phyloP scores from a whole-genome alignment of 2,797 vertebrate species.

The Pipistrellus nathusii region DNA sequence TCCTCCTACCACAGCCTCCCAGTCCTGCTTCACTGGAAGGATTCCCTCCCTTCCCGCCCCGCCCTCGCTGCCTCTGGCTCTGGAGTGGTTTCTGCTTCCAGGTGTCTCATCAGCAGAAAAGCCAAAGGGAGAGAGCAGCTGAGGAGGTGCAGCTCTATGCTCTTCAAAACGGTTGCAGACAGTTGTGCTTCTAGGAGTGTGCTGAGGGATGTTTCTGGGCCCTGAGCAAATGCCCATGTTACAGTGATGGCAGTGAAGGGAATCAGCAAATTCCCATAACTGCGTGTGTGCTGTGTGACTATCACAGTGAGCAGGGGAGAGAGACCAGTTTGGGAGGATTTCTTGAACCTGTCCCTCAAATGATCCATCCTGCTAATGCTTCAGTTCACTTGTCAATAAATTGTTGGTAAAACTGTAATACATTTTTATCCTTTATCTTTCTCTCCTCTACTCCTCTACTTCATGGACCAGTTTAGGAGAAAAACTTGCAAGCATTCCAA shows the following conservation, averaged over 20 bases:
- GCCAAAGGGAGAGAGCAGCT: background rate
- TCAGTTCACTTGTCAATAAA: background rate
- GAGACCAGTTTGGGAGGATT: no score
- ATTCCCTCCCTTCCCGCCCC: accelerated
- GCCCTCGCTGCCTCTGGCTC: background rate
- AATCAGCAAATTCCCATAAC: no score
- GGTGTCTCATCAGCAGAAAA: background rate
- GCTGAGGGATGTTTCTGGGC: no score
- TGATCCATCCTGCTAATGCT: background rate
- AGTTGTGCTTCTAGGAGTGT: no score
- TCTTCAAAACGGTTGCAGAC: background rate
- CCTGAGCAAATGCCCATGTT: no score
- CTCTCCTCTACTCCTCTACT: background rate
- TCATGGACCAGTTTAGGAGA: background rate
- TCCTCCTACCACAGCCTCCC: no score
- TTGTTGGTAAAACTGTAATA: background rate
- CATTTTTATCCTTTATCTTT: background rate
- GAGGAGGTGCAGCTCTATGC: background rate
- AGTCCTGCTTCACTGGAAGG: background rate
- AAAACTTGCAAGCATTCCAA: background rate
- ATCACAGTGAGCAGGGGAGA: no score
- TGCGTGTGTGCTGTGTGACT: no score
- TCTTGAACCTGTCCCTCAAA: background rate
- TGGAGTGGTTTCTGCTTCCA: background rate
- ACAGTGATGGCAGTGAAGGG: no score